Conservation (phyloP, 2,888 invertebrate species). For the Eledona agricola region DNA sequence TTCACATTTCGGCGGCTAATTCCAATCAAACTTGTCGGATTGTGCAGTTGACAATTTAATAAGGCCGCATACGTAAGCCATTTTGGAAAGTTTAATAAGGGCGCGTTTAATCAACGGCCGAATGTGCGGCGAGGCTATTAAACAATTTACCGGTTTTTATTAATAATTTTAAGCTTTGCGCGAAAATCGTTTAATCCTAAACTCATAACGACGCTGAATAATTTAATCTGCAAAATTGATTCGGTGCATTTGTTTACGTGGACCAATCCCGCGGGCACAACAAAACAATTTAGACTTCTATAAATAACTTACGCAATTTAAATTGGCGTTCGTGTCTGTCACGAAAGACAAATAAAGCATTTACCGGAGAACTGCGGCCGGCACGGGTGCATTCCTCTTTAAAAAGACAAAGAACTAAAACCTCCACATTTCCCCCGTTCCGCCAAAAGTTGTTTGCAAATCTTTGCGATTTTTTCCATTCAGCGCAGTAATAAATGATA, state of each 20-base stretch:
- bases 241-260: constrained; percentile 19
- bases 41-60: constrained; percentile 27
- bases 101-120: constrained; percentile 10
- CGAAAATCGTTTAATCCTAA: no score
- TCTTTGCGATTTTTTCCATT: constrained; percentile 19
- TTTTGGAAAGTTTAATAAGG: constrained; percentile 24
- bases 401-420: constrained; percentile 13
- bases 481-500: constrained; percentile 42
- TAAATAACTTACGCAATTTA: constrained; percentile 25
- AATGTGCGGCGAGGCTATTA: no score
- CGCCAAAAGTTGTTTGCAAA: constrained; percentile 9
- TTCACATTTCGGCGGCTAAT: constrained; percentile 20
- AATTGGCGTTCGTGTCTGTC: constrained; percentile 15
- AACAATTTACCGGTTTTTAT: no score
- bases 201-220: no score
- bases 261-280: constrained; percentile 11
- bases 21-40: constrained; percentile 18
- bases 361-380: constrained; percentile 1
- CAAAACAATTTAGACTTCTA: constrained; percentile 16
- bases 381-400: constrained; percentile 1
- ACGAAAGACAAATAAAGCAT: constrained; percentile 22
- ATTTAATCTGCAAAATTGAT: no score
- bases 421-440: constrained; percentile 1
- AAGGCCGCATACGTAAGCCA: constrained; percentile 12
- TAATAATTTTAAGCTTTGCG: no score